These are phyloP conservation scores for Lasioglossum oenotherae DNA, from an alignment of 2,888 invertebrate species.

Conservation along the genomic window DNA sequence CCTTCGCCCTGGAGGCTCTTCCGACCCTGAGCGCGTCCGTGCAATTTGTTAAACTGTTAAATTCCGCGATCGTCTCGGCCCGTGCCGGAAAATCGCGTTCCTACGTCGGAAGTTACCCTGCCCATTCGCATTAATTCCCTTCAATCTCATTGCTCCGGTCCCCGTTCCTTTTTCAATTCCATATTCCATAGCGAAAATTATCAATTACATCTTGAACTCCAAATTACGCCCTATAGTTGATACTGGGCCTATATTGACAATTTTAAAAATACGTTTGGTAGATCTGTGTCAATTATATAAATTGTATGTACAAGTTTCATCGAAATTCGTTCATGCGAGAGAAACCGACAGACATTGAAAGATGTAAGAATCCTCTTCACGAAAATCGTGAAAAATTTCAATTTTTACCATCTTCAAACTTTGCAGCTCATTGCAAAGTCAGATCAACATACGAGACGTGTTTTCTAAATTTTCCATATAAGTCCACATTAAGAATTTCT, in stretches of 20 bases:
- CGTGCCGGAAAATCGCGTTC: constrained; percentile 35
- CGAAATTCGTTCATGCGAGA: no score
- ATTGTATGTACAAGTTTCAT: no score
- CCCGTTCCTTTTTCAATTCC: not conserved
- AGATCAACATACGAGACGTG: no score
- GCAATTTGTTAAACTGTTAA: constrained; percentile 82
- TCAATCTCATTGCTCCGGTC: not conserved
- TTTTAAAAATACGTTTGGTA: no score
- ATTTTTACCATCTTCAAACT: no score
- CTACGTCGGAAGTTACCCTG: constrained; percentile 13
- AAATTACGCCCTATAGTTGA: not conserved
- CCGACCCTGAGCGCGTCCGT: constrained; percentile 58
- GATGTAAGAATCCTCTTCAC: no score
- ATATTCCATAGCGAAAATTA: not conserved
- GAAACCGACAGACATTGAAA: no score
- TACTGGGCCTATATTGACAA: not conserved
- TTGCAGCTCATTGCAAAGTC: no score
- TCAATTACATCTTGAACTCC: not conserved
- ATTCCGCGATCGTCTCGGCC: constrained; percentile 69
- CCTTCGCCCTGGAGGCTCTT: constrained; percentile 69
- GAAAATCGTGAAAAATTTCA: no score
- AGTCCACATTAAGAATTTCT: no score
- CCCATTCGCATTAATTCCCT: constrained; percentile 29
- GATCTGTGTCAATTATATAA: no score
- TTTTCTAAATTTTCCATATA: no score